Conservation (phyloP, 2,113 vertebrate species). For the Centropus bengalensis region DNA sequence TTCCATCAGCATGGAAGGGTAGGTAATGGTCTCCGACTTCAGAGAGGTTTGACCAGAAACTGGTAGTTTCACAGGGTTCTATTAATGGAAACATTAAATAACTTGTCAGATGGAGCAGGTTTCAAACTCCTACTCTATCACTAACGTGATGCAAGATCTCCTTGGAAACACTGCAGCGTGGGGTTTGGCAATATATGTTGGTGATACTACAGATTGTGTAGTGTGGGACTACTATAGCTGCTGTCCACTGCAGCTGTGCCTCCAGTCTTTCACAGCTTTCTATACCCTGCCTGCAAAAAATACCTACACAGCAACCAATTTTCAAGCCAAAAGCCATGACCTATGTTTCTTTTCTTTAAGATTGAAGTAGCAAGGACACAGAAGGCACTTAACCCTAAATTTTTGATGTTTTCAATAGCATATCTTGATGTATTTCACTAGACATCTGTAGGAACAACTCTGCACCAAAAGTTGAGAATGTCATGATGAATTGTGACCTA, state of each 20-base stretch:
- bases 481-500: background rate
- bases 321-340: background rate
- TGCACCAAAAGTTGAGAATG: background rate
- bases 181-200: background rate
- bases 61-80: background rate
- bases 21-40: background rate
- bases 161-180: slow-evolving; percentile 54
- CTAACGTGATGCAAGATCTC: slow-evolving; percentile 47
- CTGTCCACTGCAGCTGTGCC: background rate
- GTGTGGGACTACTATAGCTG: background rate
- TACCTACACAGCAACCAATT: rapidly evolving
- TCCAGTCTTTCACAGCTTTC: background rate
- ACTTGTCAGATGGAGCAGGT: slow-evolving; percentile 33
- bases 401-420: background rate
- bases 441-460: background rate
- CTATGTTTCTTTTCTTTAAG: background rate
- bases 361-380: background rate
- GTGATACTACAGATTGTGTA: background rate
- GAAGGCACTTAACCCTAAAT: background rate
- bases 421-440: background rate
- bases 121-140: background rate
- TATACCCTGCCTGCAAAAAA: background rate
- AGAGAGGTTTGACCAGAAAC: background rate
- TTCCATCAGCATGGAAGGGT: background rate
- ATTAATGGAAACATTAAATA: slow-evolving; percentile 22